These are phyloP conservation scores for Subacronicta megacephala DNA, from an alignment of 2,888 invertebrate genomes.

Conservation along the genomic window DNA sequence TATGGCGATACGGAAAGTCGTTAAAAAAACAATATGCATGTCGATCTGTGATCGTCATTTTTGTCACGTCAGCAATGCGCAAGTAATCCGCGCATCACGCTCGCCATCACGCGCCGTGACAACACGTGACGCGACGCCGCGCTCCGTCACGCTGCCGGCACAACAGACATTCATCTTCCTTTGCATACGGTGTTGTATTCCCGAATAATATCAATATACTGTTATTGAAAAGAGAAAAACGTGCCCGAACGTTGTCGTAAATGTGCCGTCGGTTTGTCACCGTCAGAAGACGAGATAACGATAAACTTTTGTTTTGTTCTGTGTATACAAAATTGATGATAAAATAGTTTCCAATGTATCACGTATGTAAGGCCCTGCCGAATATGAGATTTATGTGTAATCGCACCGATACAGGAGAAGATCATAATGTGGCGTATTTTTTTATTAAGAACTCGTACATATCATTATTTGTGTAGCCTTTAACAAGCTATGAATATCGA, in stretches of 20 bases:
- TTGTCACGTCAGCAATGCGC: constrained; percentile 36
- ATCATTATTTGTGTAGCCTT: too few species aligned
- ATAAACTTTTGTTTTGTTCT: too few species aligned
- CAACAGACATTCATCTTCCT: constrained; percentile 39
- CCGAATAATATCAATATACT: constrained; percentile 42
- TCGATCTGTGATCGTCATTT: constrained; percentile 27
- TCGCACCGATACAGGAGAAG: too few species aligned
- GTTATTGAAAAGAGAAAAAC: constrained; percentile 31
- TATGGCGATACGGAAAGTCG: background rate
- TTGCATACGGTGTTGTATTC: constrained; percentile 34
- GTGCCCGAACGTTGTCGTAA: constrained; percentile 23
- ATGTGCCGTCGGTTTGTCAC: constrained; percentile 12
- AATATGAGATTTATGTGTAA: too few species aligned
- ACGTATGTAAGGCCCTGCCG: too few species aligned
- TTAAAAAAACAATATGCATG: constrained; percentile 23
- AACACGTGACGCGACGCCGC: constrained; percentile 3
- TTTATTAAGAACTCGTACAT: too few species aligned
- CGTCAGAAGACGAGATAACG: background rate
- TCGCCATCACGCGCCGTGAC: constrained; percentile 20
- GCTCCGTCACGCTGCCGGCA: constrained; percentile 21
- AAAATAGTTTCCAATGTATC: too few species aligned
- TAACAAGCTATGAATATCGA: too few species aligned
- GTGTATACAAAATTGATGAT: too few species aligned
- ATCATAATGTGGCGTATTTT: too few species aligned
- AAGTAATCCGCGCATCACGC: constrained; percentile 30